Evolutionary conservation across 2,888 invertebrate genomes (phyloP), one percentile per base, ranked within the genome.

Genomic region (Megastigmus dorsalis): DNA sequence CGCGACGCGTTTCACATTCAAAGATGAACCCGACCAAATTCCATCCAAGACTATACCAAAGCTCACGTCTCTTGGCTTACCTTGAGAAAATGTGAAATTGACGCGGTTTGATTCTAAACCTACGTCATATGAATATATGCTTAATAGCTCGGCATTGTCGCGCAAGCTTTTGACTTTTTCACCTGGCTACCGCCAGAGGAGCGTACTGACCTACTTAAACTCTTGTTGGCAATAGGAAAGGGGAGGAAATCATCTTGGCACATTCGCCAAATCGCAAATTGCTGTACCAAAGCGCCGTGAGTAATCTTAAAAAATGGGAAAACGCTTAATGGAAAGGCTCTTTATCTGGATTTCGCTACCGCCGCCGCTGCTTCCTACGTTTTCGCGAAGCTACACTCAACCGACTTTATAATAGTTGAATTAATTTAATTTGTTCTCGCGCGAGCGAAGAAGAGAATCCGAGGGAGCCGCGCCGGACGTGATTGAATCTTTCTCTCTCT

Each of bases 201-300:
- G 20, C 23, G 45, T 18, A 18, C 50, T 62, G 70, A 76, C 76
- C 74, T 41, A 74, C 52, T 76, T 76, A n/a, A n/a, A n/a, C n/a
- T n/a, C n/a, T n/a, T n/a, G n/a, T n/a, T n/a, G n/a, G n/a, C n/a
- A n/a, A n/a, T n/a, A n/a, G n/a, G n/a, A n/a, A n/a, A n/a, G n/a
- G n/a, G n/a, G n/a, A 52, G 63, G 62, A 71, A 71, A 71, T 71
- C 62, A 78, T 82, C 80, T 82, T 83, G 83, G 81, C 82, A 82
- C 79, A 79, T 77, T 70, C 77, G 79, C 80, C 81, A 80, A 79
- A 79, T 77, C 76, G 69, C 78, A 62, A 79, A 81, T 82, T 82
- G 55, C 55, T 50, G 28, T 41, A 15, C 45, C 9, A 50, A 28
- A 52, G 28, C 28, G 45, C 23, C n/a, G 45, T 73, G 73, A 65